Evolutionary conservation across 2,797 vertebrate genomes (phyloP), one percentile per base, ranked within the genome.

Genomic region (Coreius guichenoti): DNA sequence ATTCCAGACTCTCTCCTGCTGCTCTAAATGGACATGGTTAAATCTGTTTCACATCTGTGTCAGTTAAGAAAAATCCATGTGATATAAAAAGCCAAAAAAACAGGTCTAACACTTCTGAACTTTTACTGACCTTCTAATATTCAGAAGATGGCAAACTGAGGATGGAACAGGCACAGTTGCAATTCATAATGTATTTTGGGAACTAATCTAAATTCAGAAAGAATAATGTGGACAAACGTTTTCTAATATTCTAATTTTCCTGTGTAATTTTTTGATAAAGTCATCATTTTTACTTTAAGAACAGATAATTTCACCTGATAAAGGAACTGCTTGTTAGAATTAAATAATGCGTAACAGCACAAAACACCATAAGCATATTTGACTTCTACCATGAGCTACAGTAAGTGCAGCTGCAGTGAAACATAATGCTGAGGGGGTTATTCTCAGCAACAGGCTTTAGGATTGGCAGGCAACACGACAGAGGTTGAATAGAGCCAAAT

Each of bases 401-500:
- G 9, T 58, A 31, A 63, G 16, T 1, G 1, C 45, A 75, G 61
- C 73, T 54, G 61, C 31, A 77, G 73, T 69, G 11, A 61, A 36
- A 39, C 65, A n/a, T 73, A 63, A 83, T 36, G 21, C 19, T 33
- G 26, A n/a, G 67, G 29, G 69, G 54, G 26, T 72, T 79, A 79
- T 72, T 79, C 67, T 58, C 63, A 78, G 82, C n/a, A 45, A 77
- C 4, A 58, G 49, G 49, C 17, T 43, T 19, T 47, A 61, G 29
- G 63, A 69, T 69, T 68, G 74, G 74, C 49, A 56, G 17, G 75
- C 47, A 72, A 21, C 29, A 63, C 8, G n/a, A 56, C 36, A 29
- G 61, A 78, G 82, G 61, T 72, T 72, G 83, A 79, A 68, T 61
- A 56, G 19, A 80, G 76, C 47, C 74, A 77, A 58, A 84, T 69